phyloP scores from a whole-genome alignment of 2,113 vertebrate species.

The Noctilio leporinus region DNA sequence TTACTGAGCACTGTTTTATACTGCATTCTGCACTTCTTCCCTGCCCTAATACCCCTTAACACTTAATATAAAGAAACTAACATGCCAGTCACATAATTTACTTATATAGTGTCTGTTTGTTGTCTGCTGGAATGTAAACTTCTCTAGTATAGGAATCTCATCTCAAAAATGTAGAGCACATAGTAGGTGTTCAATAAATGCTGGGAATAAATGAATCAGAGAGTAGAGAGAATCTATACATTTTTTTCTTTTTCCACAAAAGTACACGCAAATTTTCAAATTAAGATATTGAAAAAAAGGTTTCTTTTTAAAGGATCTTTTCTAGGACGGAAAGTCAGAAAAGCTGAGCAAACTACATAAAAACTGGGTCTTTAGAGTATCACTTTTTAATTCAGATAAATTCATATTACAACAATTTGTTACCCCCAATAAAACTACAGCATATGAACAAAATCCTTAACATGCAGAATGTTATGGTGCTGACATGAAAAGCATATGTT shows the following conservation, averaged over 20 bases:
- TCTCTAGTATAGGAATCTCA: background rate
- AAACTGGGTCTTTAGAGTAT: background rate
- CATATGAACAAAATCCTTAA: constrained; percentile 29
- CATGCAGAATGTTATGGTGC: constrained; percentile 39
- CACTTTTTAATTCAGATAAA: constrained; percentile 19
- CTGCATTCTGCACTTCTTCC: background rate
- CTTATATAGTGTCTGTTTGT: background rate
- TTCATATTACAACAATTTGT: background rate
- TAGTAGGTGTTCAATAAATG: background rate
- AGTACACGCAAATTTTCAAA: background rate
- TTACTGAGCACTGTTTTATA: background rate
- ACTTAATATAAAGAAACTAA: background rate
- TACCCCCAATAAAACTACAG: constrained; percentile 33
- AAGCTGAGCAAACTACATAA: background rate
- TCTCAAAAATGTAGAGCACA: background rate
- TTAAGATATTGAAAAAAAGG: background rate
- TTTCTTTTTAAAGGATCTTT: background rate
- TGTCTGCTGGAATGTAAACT: background rate
- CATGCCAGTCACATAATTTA: background rate
- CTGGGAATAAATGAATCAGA: background rate
- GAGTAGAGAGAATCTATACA: background rate
- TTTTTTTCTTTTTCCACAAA: background rate
- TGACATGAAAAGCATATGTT: constrained; percentile 46
- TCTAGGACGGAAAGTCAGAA: background rate
- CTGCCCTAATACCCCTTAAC: background rate